phyloP scores from a whole-genome alignment of 2,888 invertebrate species.

The Brenthis daphne region DNA sequence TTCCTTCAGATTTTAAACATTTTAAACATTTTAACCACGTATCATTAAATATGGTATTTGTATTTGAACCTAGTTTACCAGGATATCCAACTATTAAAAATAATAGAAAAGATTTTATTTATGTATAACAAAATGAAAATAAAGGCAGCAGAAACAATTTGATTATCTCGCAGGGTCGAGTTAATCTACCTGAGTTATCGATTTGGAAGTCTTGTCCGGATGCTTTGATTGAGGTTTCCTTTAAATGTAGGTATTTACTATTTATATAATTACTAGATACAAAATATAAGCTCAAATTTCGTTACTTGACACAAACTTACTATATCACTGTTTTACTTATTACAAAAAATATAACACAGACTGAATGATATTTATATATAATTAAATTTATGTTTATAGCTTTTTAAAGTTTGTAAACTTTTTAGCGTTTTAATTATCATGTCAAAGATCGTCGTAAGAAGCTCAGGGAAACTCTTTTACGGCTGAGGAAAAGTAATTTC shows the following conservation, averaged over 20 bases:
- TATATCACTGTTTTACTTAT: not conserved
- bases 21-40: too few relatives aligned
- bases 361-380: not conserved
- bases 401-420: not conserved
- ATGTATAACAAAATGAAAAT: too few relatives aligned
- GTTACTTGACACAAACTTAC: conserved; percentile 2
- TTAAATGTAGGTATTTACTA: conserved; percentile 57
- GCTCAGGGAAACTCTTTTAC: conserved; percentile 14
- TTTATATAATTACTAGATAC: conserved; percentile 53
- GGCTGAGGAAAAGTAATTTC: conserved; percentile 30
- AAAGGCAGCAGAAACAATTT: too few relatives aligned
- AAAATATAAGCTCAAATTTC: conserved; percentile 2
- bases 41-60: not conserved
- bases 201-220: conserved; percentile 55
- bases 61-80: not conserved
- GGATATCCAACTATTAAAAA: not conserved
- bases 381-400: not conserved
- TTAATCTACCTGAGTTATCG: conserved; percentile 60
- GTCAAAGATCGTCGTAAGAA: conserved; percentile 44
- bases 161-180: conserved; percentile 1
- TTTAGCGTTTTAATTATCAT: conserved; percentile 45
- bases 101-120: too few relatives aligned
- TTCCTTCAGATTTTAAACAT: not conserved
- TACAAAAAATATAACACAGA: not conserved
- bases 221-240: conserved; percentile 66